Conservation (phyloP, 2,113 vertebrate species). For the Numida meleagris region DNA sequence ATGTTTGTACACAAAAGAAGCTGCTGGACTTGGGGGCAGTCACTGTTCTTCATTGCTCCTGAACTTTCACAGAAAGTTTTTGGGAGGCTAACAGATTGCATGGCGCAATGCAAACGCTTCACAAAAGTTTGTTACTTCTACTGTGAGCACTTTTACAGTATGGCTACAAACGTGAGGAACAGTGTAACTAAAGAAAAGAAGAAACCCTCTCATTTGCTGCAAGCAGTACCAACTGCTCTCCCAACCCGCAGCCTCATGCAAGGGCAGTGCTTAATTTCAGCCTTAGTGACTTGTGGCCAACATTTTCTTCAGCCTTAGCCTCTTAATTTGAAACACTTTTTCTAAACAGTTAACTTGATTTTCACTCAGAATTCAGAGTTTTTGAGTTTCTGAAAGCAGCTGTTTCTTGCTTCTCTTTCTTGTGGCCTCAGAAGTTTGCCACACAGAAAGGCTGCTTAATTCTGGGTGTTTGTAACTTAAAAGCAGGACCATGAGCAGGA, state of each 20-base stretch:
- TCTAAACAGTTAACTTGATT: background rate
- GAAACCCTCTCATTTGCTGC: fast-evolving
- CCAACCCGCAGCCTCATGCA: background rate
- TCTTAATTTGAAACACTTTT: background rate
- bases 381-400: background rate
- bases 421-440: background rate
- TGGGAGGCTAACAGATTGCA: background rate
- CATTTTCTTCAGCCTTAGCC: background rate
- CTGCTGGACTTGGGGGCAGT: background rate
- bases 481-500: background rate
- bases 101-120: background rate
- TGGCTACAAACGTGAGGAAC: background rate
- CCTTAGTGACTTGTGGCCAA: background rate
- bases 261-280: background rate
- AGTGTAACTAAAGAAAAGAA: background rate
- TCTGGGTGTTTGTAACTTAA: background rate
- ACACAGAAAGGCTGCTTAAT: background rate
- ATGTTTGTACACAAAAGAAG: background rate
- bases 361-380: background rate
- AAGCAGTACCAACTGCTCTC: background rate
- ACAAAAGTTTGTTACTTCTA: background rate
- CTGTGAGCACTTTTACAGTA: background rate
- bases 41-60: background rate
- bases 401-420: slow-evolving; percentile 4
- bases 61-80: background rate